Evolutionary conservation across 2,797 vertebrate genomes (phyloP).

Genomic region (Pitangus sulphuratus): DNA sequence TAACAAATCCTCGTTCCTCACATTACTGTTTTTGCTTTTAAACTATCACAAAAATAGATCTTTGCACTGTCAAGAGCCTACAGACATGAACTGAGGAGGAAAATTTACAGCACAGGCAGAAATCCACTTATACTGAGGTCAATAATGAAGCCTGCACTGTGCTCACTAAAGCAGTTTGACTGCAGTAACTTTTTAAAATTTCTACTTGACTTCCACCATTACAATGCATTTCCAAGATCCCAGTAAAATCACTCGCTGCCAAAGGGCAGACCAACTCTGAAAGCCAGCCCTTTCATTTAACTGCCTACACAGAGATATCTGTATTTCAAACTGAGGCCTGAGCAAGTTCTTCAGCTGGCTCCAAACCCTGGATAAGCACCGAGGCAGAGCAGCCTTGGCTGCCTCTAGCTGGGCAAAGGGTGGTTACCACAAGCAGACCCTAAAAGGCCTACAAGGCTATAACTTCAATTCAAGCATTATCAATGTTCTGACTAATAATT

Average conservation of each 20-base stretch:
- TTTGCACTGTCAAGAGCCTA: neutral
- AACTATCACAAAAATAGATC: neutral
- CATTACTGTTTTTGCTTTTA: neutral
- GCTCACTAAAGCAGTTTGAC: neutral
- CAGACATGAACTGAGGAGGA: neutral
- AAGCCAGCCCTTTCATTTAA: neutral
- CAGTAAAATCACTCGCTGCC: neutral
- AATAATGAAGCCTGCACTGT: neutral
- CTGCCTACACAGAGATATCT: rapidly evolving
- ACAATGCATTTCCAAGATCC: neutral
- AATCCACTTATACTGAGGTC: neutral
- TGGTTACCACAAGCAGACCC: neutral
- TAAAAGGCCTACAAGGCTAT: neutral
- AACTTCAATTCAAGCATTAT: neutral
- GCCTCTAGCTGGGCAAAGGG: neutral
- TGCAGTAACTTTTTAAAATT: neutral
- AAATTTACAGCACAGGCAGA: neutral
- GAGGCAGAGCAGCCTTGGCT: neutral
- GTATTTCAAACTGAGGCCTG: neutral
- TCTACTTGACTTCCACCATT: neutral
- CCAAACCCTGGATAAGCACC: rapidly evolving
- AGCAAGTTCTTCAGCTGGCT: neutral
- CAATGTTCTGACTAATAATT: neutral
- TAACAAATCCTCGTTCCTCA: neutral
- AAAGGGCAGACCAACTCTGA: neutral